These are phyloP conservation scores for Scrobipalpa atriplicella DNA, from an alignment of 2,888 invertebrate species.

Conservation along the genomic window DNA sequence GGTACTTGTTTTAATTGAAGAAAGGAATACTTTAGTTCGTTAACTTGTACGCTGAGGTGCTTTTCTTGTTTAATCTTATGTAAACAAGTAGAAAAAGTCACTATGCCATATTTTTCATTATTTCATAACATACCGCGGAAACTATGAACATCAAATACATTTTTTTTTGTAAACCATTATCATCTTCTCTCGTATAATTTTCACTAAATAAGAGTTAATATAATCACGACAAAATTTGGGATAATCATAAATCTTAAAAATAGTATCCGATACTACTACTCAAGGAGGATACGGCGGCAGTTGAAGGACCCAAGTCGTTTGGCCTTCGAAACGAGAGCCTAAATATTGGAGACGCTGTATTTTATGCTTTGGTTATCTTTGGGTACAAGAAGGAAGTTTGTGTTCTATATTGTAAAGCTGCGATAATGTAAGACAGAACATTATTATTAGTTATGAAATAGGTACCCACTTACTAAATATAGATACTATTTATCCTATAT, in stretches of 20 bases:
- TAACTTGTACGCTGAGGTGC: background rate
- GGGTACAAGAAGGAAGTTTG: background rate
- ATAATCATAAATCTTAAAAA: slow-evolving; percentile 57
- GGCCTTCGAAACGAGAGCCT: slow-evolving; percentile 37
- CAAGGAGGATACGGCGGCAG: slow-evolving; percentile 49
- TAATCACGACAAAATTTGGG: slow-evolving; percentile 47
- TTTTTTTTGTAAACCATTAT: no score
- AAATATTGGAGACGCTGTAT: slow-evolving; percentile 33
- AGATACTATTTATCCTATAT: no score
- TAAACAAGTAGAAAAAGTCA: background rate
- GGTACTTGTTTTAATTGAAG: no score
- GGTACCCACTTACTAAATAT: no score
- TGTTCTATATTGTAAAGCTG: background rate
- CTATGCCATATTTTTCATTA: background rate
- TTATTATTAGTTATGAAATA: no score
- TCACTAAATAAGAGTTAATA: no score
- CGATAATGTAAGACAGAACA: background rate
- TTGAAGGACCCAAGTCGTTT: slow-evolving; percentile 47
- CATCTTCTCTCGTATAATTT: no score
- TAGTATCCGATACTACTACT: slow-evolving; percentile 45
- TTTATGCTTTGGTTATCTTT: slow-evolving; percentile 32
- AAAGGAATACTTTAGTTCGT: no score
- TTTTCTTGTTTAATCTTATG: background rate
- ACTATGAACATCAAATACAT: no score
- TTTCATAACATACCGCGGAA: no score